phyloP scores from a whole-genome alignment of 2,888 invertebrate species.

The Stratiomys singularior region DNA sequence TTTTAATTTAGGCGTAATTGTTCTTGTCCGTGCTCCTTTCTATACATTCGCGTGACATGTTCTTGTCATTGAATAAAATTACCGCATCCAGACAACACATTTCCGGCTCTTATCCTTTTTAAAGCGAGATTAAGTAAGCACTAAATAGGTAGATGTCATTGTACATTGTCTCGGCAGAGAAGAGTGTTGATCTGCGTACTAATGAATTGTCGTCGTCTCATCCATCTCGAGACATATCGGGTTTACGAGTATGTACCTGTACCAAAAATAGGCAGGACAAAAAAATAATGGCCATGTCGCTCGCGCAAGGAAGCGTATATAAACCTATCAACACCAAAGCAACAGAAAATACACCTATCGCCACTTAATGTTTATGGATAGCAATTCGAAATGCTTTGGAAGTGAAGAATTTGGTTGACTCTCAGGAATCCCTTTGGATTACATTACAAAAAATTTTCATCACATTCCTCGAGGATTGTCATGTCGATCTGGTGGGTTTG shows the following conservation, averaged over 20 bases:
- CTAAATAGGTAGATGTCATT: neutral
- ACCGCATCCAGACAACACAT: constrained; percentile 34
- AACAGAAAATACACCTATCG: neutral
- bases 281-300: constrained; percentile 10
- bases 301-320: neutral
- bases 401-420: neutral
- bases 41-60: neutral
- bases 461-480: neutral
- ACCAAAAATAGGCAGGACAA: neutral
- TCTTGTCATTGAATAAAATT: constrained; percentile 2
- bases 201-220: constrained; percentile 32
- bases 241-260: neutral
- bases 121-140: constrained; percentile 1
- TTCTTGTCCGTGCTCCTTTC: neutral
- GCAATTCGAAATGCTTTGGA: neutral
- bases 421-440: neutral
- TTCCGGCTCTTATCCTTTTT: constrained; percentile 22
- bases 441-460: neutral
- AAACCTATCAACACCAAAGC: neutral
- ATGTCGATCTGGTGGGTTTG: neutral
- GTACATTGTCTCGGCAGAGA: neutral
- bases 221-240: constrained; percentile 12
- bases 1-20: constrained; percentile 5
- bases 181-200: constrained; percentile 23
- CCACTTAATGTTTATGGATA: neutral